Base-by-base conservation (phyloP, 2,797 vertebrate genomes). In the Catharus ustulatus region DNA sequence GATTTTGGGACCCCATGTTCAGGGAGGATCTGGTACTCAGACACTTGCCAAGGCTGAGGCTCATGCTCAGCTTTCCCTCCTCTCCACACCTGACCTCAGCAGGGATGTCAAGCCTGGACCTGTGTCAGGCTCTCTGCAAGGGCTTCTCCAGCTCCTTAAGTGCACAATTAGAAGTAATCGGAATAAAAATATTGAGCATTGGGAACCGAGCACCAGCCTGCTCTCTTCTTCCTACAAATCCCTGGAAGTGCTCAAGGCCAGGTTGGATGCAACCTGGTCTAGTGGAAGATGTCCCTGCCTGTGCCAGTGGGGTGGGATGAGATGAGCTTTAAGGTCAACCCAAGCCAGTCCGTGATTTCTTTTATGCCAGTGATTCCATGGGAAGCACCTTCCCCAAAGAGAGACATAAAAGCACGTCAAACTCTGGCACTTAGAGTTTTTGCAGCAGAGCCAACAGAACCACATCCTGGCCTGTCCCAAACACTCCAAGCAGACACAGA, bases 341-440 rank as follows among this genome's bases (percentile, higher is more conserved):
- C 51, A 52, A 40, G 34, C 17, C 18, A 27, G 40, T 40, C 58
- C 7, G 4, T 46, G 21, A 19, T 40, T 40, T 75, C 51, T 54
- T 73, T 72, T 26, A 27, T 0, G 1, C 46, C 0, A 1, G 24
- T 3, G 9, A 34, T 45, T 63, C 24, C 42, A 42, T 5, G 13
- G 29, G 59, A 83, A 77, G 9, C 46, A 26, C 15, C 46, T 40
- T 55, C n/a, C 17, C 24, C 54, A 45, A 13, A 59, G 68, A 46
- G 23, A 83, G 40, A 36, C 1, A 9, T 2, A 11, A 13, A 43
- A 46, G 3, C 1, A 15, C 48, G 29, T 58, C 63, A 0, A 5
- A 12, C 57, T 30, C 15, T 15, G 11, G 13, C 38, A 51, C 13
- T 11, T 3, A 0, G 14, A 69, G 75, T 20, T 45, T 75, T n/a